Evolutionary conservation across 1,140 invertebrate genomes (phyloP), one percentile per base, ranked within the genome.

Genomic region (Platyscapa corneri): DNA sequence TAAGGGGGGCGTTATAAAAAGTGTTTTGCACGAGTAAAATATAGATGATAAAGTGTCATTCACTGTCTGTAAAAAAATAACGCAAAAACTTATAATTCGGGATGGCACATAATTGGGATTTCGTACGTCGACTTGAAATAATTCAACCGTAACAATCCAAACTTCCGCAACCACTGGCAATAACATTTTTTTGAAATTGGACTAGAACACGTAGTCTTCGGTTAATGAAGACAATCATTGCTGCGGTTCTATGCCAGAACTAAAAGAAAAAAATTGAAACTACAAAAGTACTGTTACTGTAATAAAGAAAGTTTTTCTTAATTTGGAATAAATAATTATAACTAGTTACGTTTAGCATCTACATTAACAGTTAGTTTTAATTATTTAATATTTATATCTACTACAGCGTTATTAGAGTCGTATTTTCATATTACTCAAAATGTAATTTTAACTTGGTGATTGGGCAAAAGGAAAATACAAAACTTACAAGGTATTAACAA

Each of bases 131-230:
- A 82, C 46, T 72, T 30, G 32, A 42, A 77, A 39, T 37, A 74
- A 42, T 75, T 82, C 67, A 56, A 16, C 80, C 49, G 46, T 75
- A 74, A 75, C 70, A 75, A 83, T 75, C n/a, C n/a, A n/a, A n/a
- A n/a, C n/a, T n/a, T n/a, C n/a, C 53, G 70, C 67, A 64, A 64
- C 60, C n/a, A 20, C 39, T 27, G 60, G 34, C 72, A 49, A 83
- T 74, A 2, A 49, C 39, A 42, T 46, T 42, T 81, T 81, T 81
- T 70, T 23, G 10, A 65, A 72, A 82, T 72, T 82, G n/a, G 16
- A 53, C 56, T 82, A 56, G 23, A 53, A 82, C 80, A 82, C 67
- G 67, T 67, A 56, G 74, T 60, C 37, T 64, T 39, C 20, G 32
- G 77, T 37, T 67, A 60, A 78, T 39, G 56, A 64, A 64, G 20